Evolutionary conservation across 2,888 invertebrate genomes (phyloP), one percentile per base, ranked within the genome.

Genomic region (Dynastes grantii): DNA sequence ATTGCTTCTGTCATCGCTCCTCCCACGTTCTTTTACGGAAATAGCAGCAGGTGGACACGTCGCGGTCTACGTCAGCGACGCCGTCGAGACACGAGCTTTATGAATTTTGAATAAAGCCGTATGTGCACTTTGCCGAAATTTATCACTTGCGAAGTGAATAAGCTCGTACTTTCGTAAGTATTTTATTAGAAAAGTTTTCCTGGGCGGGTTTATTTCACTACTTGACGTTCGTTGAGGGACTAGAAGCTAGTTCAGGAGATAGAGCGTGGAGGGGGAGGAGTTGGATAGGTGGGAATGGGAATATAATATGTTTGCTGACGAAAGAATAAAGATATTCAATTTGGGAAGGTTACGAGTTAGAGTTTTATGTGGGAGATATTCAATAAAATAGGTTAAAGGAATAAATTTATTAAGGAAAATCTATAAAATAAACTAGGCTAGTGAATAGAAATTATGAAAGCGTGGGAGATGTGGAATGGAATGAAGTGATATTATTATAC

Each of bases 71-170:
- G 67, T 55, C 45, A 58, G 55, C 55, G 55, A 22, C 55, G 16
- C 13, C 2, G 22, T 6, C 5, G 55, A 81, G 80, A 78, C 73
- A 79, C 75, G 64, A 45, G 75, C 78, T 75, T 76, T 79, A 80
- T 81, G 79, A 80, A 81, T 79, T 80, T 80, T 81, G 80, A 78
- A 81, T 79, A 76, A 58, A 27, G 78, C 61, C 61, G 76, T 78
- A 80, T 78, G 78, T 81, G 80, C 70, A 63, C 68, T 73, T 79
- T 29, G 76, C 76, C 80, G 76, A 55, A 79, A 77, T 81, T 80
- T 80, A 81, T 80, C 76, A 65, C 71, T 76, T 80, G 79, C 77
- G 80, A 81, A 80, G 80, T 80, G 77, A 77, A 77, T 79, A 73
- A 81, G 80, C 76, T 75, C 65, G 40, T 6, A 5, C 45, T 64